Conservation (phyloP, 2,888 invertebrate species). For the Sphecodes monilicornis region DNA sequence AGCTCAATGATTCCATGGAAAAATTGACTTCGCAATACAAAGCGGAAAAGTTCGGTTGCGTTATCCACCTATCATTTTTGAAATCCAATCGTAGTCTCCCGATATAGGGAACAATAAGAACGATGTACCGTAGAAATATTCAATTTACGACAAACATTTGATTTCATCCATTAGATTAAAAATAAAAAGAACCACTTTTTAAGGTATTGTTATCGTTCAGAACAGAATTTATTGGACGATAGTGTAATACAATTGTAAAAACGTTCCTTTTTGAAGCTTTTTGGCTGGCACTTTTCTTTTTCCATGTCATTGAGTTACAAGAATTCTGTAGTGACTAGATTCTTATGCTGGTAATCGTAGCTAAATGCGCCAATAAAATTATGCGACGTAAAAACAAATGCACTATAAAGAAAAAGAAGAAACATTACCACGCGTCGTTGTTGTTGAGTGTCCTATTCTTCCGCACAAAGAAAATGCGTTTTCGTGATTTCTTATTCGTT, state of each 20-base stretch:
- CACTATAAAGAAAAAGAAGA: slow-evolving; percentile 10
- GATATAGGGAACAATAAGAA: slow-evolving; percentile 3
- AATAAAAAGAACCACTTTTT: neutral
- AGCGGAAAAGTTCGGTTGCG: slow-evolving; percentile 23
- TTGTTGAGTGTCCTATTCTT: neutral
- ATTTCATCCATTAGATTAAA: neutral
- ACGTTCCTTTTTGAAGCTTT: slow-evolving; percentile 20
- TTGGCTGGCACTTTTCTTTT: slow-evolving; percentile 29
- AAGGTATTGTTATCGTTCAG: slow-evolving; percentile 5
- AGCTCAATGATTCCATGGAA: slow-evolving; percentile 50
- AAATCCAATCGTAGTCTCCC: slow-evolving; percentile 14
- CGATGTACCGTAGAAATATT: neutral
- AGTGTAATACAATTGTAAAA: slow-evolving; percentile 34
- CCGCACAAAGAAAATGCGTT: slow-evolving; percentile 11
- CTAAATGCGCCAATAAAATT: slow-evolving; percentile 39
- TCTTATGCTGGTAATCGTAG: slow-evolving; percentile 69
- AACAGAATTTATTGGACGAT: slow-evolving; percentile 23
- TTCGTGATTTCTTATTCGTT: slow-evolving; percentile 23
- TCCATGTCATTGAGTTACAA: slow-evolving; percentile 64
- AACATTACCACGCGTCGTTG: neutral
- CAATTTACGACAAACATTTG: neutral
- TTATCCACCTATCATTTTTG: slow-evolving; percentile 24
- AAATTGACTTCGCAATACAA: slow-evolving; percentile 21
- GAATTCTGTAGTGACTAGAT: slow-evolving; percentile 76
- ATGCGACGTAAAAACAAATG: slow-evolving; percentile 18